phyloP scores from a whole-genome alignment of 1,140 invertebrate species.

The Panulirus ornatus region DNA sequence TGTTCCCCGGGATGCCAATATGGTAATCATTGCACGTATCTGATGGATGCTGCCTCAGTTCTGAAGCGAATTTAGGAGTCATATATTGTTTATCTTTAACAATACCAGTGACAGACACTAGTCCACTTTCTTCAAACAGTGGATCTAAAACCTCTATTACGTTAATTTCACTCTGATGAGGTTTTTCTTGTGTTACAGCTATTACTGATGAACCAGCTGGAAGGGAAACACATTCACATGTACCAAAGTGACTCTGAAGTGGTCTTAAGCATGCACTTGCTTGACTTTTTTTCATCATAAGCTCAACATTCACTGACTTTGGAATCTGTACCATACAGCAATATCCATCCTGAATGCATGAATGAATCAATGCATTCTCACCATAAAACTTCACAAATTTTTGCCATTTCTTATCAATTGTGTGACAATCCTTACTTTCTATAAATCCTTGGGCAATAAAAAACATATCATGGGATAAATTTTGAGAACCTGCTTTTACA shows the following conservation, averaged over 20 bases:
- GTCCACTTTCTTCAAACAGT: neutral
- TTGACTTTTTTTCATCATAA: neutral
- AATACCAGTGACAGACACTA: neutral
- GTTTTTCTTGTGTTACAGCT: neutral
- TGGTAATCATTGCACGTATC: neutral
- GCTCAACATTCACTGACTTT: neutral
- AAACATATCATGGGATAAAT: neutral
- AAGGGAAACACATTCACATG: constrained; percentile 13
- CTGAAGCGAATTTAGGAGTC: neutral
- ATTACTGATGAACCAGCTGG: neutral
- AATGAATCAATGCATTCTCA: constrained; percentile 10
- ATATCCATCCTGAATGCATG: constrained; percentile 19
- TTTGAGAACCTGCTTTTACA: neutral
- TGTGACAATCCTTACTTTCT: neutral
- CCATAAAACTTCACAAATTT: constrained; percentile 9
- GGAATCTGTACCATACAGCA: neutral
- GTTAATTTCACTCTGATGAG: neutral
- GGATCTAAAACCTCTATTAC: neutral
- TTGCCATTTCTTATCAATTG: neutral
- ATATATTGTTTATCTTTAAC: neutral
- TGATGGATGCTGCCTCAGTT: neutral
- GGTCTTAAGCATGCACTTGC: neutral
- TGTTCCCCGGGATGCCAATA: constrained; percentile 18
- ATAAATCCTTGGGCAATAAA: neutral
- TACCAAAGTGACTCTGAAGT: constrained; percentile 5